These are phyloP conservation scores for Erinaceus europaeus DNA, from an alignment of 2,113 vertebrate species.

Conservation along the genomic window DNA sequence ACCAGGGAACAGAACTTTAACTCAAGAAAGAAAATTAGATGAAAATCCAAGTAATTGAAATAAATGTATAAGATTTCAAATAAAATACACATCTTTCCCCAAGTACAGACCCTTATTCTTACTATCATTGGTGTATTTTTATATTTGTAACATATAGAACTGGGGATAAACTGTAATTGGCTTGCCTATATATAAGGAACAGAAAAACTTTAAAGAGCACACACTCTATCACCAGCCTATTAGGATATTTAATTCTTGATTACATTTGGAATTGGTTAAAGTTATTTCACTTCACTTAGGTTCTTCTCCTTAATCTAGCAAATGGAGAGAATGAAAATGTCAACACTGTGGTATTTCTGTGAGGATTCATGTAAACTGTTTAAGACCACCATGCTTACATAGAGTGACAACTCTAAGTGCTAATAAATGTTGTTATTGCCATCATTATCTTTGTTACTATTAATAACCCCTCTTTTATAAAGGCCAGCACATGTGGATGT, in stretches of 20 bases:
- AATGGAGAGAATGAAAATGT: neutral
- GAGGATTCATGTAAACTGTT: neutral
- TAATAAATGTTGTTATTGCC: neutral
- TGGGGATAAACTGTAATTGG: neutral
- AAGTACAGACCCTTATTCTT: neutral
- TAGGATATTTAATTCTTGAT: neutral
- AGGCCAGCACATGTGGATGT: neutral
- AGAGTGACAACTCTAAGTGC: neutral
- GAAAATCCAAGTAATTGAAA: conserved; percentile 3
- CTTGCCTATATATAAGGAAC: neutral
- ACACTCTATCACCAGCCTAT: neutral
- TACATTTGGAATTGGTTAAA: no score
- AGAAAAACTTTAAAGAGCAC: neutral
- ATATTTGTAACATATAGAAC: neutral
- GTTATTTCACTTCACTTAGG: neutral
- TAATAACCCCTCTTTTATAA: neutral
- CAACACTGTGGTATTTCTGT: neutral
- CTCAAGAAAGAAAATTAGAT: neutral
- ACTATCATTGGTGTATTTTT: neutral
- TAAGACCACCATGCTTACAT: neutral
- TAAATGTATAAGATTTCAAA: neutral
- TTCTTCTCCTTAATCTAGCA: neutral
- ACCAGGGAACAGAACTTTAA: conserved; percentile 28
- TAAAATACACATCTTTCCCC: neutral
- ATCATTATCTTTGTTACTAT: neutral